Percentiles rank a stretch among this genome's conserved stretches.
phyloP scores from a whole-genome alignment of 1,140 invertebrate species.

The Armadillidium nasatum region DNA sequence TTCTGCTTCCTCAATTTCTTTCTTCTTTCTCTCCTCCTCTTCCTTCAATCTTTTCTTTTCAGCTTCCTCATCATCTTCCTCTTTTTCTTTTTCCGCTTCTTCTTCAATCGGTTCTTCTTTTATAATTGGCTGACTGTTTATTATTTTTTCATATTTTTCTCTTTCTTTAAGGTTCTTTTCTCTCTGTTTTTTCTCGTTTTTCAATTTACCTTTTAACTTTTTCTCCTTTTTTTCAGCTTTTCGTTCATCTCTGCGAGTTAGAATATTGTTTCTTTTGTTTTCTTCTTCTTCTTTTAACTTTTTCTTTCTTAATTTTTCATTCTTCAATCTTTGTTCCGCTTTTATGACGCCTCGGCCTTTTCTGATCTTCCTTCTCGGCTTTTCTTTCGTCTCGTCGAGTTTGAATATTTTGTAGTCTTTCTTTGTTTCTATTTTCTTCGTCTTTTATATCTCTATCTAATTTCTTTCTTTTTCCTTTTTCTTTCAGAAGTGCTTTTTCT shows the following conservation, averaged over 20 bases:
- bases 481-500: slow-evolving; percentile 7
- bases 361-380: background rate
- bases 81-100: background rate
- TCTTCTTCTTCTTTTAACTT: too few species aligned
- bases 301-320: background rate
- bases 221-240: background rate
- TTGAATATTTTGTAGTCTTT: background rate
- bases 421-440: background rate
- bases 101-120: background rate
- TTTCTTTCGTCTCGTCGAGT: background rate
- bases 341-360: background rate
- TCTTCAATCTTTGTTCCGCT: background rate
- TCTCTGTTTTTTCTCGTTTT: background rate
- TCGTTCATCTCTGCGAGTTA: too few species aligned
- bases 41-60: background rate
- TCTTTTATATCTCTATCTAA: too few species aligned
- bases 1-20: background rate
- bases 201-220: background rate
- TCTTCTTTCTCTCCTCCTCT: background rate
- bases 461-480: background rate
- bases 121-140: background rate
- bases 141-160: background rate
- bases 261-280: background rate
- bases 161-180: background rate
- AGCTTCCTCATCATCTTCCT: background rate